phyloP scores from a whole-genome alignment of 2,797 vertebrate species.

The Enteromius argenteus region DNA sequence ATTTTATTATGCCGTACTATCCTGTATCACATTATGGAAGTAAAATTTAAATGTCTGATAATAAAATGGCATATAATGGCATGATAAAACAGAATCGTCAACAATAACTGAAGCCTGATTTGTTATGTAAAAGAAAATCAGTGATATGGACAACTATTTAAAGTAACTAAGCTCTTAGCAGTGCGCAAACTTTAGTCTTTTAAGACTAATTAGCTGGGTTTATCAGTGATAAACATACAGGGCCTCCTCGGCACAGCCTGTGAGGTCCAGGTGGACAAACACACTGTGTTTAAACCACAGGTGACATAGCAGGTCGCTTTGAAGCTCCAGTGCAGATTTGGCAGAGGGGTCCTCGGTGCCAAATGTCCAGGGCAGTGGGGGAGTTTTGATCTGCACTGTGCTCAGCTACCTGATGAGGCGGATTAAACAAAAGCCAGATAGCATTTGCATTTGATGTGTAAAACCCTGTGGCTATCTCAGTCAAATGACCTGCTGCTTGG shows the following conservation, averaged over 20 bases:
- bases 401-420: conserved; percentile 74
- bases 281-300: conserved; percentile 68
- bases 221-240: conserved; percentile 69
- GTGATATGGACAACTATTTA: background rate
- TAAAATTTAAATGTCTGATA: background rate
- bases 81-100: background rate
- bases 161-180: conserved; percentile 27
- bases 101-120: background rate
- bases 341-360: conserved; percentile 64
- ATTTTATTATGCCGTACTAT: background rate
- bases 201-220: conserved; percentile 47
- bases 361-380: conserved; percentile 70
- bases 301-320: conserved; percentile 72
- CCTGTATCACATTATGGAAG: background rate
- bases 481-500: conserved; percentile 27
- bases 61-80: background rate
- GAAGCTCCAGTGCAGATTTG: conserved; percentile 70
- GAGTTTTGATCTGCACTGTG: conserved; percentile 70
- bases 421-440: conserved; percentile 75
- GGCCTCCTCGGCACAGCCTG: conserved; percentile 62
- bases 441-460: conserved; percentile 70
- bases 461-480: conserved; percentile 38
- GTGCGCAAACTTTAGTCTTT: conserved; percentile 64
- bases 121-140: background rate
- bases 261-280: conserved; percentile 70